These are phyloP conservation scores for Scaptomyza pallida DNA, from an alignment of 1,140 invertebrate genomes.

Conservation along the genomic window DNA sequence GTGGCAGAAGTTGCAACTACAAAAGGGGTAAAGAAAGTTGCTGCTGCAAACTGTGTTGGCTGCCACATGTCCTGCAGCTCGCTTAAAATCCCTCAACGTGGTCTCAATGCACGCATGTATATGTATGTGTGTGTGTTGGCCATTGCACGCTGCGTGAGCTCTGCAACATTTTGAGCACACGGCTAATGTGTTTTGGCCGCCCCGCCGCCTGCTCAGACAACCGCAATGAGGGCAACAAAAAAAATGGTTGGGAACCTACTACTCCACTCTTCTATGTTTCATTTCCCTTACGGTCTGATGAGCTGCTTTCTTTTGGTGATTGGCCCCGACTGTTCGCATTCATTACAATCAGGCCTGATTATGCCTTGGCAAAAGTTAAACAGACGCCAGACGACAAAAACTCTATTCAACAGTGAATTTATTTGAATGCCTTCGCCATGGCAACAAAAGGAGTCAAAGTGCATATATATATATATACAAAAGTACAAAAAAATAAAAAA, in stretches of 20 bases:
- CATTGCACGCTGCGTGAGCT: slow-evolving; percentile 20
- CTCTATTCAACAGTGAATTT: slow-evolving; percentile 69
- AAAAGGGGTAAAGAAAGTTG: not conserved
- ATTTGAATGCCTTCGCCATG: slow-evolving; percentile 42
- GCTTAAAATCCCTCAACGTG: slow-evolving; percentile 51
- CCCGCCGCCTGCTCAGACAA: slow-evolving; percentile 35
- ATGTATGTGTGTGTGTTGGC: not conserved
- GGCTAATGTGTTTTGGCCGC: slow-evolving; percentile 68
- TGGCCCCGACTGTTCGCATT: slow-evolving; percentile 45
- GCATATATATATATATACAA: slow-evolving; percentile 18
- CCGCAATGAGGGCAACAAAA: slow-evolving; percentile 12
- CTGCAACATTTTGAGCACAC: slow-evolving; percentile 65
- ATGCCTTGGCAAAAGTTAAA: slow-evolving; percentile 59
- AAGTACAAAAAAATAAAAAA: slow-evolving; percentile 4
- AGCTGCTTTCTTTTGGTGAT: slow-evolving; percentile 41
- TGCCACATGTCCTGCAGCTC: slow-evolving; percentile 68
- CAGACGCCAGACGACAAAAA: slow-evolving; percentile 37
- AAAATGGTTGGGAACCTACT: slow-evolving; percentile 23
- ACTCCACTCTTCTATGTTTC: slow-evolving; percentile 10
- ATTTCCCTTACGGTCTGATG: slow-evolving; percentile 24
- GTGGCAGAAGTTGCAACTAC: not conserved
- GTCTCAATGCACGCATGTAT: slow-evolving; percentile 30
- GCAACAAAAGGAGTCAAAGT: slow-evolving; percentile 24
- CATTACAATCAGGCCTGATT: slow-evolving; percentile 73
- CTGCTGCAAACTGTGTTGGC: slow-evolving; percentile 58